phyloP scores from a whole-genome alignment of 2,113 vertebrate genomes.

The Opisthocomus hoazin region DNA sequence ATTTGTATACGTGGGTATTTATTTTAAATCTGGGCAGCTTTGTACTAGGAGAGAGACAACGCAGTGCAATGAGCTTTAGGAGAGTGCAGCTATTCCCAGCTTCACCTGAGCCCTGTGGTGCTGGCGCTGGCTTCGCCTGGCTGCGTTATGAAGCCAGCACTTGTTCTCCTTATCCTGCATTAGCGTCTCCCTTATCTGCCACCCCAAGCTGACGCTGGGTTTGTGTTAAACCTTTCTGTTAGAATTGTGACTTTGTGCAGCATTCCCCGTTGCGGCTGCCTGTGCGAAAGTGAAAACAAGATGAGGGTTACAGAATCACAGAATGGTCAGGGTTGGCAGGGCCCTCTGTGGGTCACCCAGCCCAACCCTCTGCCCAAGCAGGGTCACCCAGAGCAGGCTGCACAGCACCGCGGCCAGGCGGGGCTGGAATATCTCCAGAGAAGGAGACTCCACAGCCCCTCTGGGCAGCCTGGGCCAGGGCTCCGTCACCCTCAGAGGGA shows the following conservation, averaged over 20 bases:
- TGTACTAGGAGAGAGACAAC: neutral
- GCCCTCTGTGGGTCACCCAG: no score
- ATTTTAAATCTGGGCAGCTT: neutral
- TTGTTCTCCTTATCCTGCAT: neutral
- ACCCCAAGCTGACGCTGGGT: fast-evolving
- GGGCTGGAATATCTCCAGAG: no score
- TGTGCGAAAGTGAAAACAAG: neutral
- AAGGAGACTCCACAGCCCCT: no score
- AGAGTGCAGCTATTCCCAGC: neutral
- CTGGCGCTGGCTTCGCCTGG: neutral
- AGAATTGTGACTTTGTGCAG: neutral
- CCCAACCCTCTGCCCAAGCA: no score
- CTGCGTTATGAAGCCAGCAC: neutral
- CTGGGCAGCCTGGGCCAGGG: no score
- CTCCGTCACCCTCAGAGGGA: no score
- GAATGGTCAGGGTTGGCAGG: no score
- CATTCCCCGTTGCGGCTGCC: neutral
- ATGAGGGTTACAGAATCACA: neutral
- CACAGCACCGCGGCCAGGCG: no score
- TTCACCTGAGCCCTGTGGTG: neutral
- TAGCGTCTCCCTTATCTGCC: neutral
- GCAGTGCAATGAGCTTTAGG: neutral
- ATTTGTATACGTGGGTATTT: neutral
- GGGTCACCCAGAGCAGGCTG: no score
- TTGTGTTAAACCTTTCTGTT: neutral